A percentile compares a stretch with the other conserved stretches of the same genome.
Evolutionary conservation across 92 coral and sea anemone genomes (phyloP).

Genomic region (Actinernus sp.): DNA sequence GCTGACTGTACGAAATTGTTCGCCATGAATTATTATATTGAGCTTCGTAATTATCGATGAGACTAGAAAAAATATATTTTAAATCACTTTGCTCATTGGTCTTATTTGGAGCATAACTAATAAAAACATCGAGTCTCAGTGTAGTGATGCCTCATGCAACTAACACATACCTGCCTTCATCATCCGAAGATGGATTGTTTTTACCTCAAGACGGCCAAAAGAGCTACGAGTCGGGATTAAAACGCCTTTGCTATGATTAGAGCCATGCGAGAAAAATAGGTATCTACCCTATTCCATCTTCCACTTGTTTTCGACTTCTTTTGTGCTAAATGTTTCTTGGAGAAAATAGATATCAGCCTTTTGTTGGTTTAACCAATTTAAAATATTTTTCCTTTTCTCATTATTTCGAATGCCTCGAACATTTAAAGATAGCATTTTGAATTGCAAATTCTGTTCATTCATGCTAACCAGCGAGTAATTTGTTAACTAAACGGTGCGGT

Average conservation of each 20-base stretch:
- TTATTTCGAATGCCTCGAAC: conserved; percentile 13
- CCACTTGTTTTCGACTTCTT: conserved; percentile 32
- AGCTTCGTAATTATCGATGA: too few relatives aligned
- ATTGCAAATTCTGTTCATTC: background rate
- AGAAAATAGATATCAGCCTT: too few relatives aligned
- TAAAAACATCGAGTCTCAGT: too few relatives aligned
- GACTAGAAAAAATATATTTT: too few relatives aligned
- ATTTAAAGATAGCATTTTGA: conserved; percentile 19
- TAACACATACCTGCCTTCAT: conserved; percentile 39
- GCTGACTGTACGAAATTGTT: too few relatives aligned
- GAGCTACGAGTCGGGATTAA: conserved; percentile 6
- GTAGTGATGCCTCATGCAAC: too few relatives aligned
- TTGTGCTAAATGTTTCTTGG: too few relatives aligned
- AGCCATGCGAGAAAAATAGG: conserved; percentile 46
- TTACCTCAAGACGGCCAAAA: conserved; percentile 29
- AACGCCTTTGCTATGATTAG: conserved; percentile 46
- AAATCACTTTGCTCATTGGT: too few relatives aligned
- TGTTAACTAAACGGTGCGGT: too few relatives aligned
- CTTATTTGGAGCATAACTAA: conserved; percentile 34
- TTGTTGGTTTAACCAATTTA: conserved; percentile 11
- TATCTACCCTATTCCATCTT: conserved; percentile 45
- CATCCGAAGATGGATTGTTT: conserved; percentile 14
- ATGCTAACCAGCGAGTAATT: too few relatives aligned
- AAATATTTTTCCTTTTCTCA: conserved; percentile 12
- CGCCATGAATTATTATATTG: too few relatives aligned